Conservation (phyloP, 2,888 invertebrate species). For the Nemurella pictetii region DNA sequence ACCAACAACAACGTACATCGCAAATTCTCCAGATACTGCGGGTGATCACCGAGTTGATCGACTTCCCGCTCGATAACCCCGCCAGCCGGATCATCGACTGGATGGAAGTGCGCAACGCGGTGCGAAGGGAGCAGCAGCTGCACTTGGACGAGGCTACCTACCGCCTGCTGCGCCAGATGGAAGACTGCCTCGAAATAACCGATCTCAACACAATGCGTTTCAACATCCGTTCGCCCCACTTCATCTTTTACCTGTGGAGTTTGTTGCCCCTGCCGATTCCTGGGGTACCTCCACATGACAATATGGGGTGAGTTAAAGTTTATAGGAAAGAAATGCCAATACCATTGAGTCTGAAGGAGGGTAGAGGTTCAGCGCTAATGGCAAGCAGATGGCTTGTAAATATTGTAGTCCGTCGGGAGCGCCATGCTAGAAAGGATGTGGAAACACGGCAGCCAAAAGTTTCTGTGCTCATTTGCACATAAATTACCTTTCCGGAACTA, state of each 20-base stretch:
- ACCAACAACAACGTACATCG: too few species aligned
- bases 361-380: too few species aligned
- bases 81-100: conserved; percentile 53
- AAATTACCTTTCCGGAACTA: too few species aligned
- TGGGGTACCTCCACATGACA: conserved; percentile 46
- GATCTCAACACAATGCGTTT: conserved; percentile 37
- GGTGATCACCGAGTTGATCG: conserved; percentile 58
- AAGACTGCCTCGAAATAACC: conserved; percentile 27
- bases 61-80: conserved; percentile 53
- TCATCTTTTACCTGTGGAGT: conserved; percentile 47
- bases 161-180: conserved; percentile 41
- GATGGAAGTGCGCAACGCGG: conserved; percentile 52
- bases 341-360: too few species aligned
- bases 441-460: too few species aligned
- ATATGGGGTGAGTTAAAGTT: conserved; percentile 34
- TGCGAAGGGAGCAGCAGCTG: conserved; percentile 42
- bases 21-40: conserved; percentile 59
- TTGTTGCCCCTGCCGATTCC: conserved; percentile 55
- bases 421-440: too few species aligned
- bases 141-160: conserved; percentile 45
- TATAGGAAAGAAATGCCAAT: too few species aligned
- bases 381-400: too few species aligned
- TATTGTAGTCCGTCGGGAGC: too few species aligned
- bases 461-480: too few species aligned
- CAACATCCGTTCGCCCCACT: conserved; percentile 47